Base-by-base conservation (phyloP, 2,113 vertebrate genomes). In the Poecile atricapillus region DNA sequence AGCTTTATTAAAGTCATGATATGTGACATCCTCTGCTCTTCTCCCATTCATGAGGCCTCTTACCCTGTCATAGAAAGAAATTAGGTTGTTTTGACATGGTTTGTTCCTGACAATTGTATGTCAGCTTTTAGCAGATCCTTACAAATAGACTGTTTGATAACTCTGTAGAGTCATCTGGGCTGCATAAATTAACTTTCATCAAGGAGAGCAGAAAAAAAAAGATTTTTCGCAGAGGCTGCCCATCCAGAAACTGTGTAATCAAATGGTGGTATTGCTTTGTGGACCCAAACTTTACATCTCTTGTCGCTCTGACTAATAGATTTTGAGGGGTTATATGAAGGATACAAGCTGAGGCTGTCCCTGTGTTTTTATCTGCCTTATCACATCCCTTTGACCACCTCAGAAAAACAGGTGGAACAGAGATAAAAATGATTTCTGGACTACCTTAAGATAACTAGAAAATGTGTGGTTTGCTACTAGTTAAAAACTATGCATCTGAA, bases 181-280 rank as follows among this genome's bases (percentile, higher is more conserved):
- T 90, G 83, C 71, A 83, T 65, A 28, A 77, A 86, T 90, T 86
- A 89, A 89, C 37, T 92, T 64, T 76, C 90, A 69, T 89, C n/a
- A 86, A 92, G 53, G 59, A 86, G 13, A 86, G 43, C 25, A 80
- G 46, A 60, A 65, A 88, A 85, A 82, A 65, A 30, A 44, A 19
- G 19, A 28, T 41, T 52, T 84, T 65, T 56, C 22, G 28, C 10
- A 68, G 47, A 64, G 19, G 17, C 4, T 79, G 19, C 15, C 10
- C 25, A 46, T 31, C 20, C 46, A 90, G 63, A 82, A 76, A 82
- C 7, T 13, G 19, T 15, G 17, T 56, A 56, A 53, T 17, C 50
- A 49, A 65, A 64, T 21, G 20, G 12, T 68, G 5, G 3, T 13
- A 28, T 49, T 58, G n/a, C 5, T 43, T 47, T 74, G 46, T 70